Evolutionary conservation across 2,888 invertebrate species (phyloP).

Genomic region (Dilophus febrilis): DNA sequence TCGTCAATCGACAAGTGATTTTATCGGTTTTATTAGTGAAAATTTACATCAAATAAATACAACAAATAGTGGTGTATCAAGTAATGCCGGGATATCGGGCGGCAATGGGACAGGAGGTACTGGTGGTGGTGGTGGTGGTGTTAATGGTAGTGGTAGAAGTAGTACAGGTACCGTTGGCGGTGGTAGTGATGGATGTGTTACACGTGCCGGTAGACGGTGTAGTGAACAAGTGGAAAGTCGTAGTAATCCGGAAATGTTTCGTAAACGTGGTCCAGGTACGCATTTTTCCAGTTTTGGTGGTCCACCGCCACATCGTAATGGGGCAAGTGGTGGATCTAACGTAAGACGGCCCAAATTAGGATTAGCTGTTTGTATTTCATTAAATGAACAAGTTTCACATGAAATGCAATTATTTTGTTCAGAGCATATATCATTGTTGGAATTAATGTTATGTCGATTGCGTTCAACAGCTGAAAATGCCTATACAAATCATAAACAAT

Average conservation of each 20-base stretch:
- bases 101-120: slow-evolving; percentile 9
- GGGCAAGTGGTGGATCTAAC: neutral
- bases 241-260: slow-evolving; percentile 28
- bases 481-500: slow-evolving; percentile 33
- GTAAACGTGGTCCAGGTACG: slow-evolving; percentile 7
- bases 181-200: slow-evolving; percentile 22
- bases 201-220: slow-evolving; percentile 16
- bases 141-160: neutral
- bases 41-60: slow-evolving; percentile 13
- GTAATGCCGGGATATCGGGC: slow-evolving; percentile 12
- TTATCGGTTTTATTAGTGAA: slow-evolving; percentile 27
- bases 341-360: slow-evolving; percentile 39
- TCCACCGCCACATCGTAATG: too few species aligned
- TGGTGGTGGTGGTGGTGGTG: slow-evolving; percentile 18
- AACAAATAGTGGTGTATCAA: neutral
- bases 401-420: slow-evolving; percentile 57
- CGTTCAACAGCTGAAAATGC: slow-evolving; percentile 48
- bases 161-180: slow-evolving; percentile 9
- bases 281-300: slow-evolving; percentile 3
- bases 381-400: slow-evolving; percentile 38
- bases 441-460: slow-evolving; percentile 53
- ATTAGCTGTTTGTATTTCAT: slow-evolving; percentile 44
- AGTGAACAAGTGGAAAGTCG: slow-evolving; percentile 23
- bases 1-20: slow-evolving; percentile 25
- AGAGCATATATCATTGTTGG: slow-evolving; percentile 61